Evolutionary conservation across 2,888 invertebrate genomes (phyloP).

Genomic region (Eustalomyia histrio): DNA sequence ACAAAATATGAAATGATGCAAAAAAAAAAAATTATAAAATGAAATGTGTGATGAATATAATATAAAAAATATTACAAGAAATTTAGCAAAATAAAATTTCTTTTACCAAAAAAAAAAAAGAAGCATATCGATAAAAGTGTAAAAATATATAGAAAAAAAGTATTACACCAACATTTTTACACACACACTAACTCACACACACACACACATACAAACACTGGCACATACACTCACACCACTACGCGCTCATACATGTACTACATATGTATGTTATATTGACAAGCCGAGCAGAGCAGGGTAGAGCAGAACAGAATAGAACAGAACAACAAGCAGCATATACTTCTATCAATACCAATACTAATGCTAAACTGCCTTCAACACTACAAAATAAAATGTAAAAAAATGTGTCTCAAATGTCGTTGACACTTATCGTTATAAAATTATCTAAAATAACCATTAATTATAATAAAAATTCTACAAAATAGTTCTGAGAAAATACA

Average conservation of each 20-base stretch:
- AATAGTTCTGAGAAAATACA: conserved; percentile 33
- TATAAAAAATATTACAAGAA: conserved; percentile 38
- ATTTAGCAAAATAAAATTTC: conserved; percentile 34
- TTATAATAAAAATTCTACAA: conserved; percentile 40
- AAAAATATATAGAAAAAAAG: conserved; percentile 63
- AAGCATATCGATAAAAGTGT: conserved; percentile 68
- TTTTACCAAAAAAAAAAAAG: conserved; percentile 38
- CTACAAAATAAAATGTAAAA: not conserved
- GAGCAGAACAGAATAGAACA: not conserved
- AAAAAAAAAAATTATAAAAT: conserved; percentile 43
- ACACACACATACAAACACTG: conserved; percentile 36
- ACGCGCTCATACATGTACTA: conserved; percentile 13
- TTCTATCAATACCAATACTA: conserved; percentile 9
- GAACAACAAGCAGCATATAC: not conserved
- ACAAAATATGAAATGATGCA: conserved; percentile 32
- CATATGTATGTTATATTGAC: conserved; percentile 13
- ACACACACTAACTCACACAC: conserved; percentile 51
- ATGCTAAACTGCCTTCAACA: conserved; percentile 53
- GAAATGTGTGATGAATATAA: conserved; percentile 35
- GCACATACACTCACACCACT: conserved; percentile 33
- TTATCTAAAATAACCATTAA: conserved; percentile 53
- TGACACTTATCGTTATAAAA: conserved; percentile 60
- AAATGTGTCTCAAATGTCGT: conserved; percentile 62
- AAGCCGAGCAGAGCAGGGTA: not conserved
- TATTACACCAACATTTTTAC: conserved; percentile 67